Conservation (phyloP, 2,797 vertebrate genomes). For the Eulemur coronatus region DNA sequence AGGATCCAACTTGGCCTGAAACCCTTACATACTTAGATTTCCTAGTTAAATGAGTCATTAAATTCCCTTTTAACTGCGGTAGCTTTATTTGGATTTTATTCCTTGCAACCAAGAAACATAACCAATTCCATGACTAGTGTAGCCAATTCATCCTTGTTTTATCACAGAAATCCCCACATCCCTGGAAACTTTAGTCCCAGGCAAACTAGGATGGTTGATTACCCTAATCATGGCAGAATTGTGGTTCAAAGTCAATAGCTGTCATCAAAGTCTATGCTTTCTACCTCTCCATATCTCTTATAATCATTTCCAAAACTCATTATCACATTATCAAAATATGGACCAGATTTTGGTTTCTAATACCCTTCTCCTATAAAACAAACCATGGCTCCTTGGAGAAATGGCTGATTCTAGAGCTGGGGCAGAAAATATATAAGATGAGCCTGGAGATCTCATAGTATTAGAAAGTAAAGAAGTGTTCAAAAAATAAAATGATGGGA, state of each 20-base stretch:
- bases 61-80: not conserved
- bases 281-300: not conserved
- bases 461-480: not conserved
- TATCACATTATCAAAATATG: not conserved
- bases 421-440: not conserved
- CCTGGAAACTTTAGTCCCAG: not conserved
- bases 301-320: slow-evolving; percentile 5
- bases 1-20: not conserved
- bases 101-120: not conserved
- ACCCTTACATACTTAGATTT: not conserved
- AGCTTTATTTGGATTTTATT: not conserved
- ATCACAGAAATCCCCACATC: not conserved
- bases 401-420: not conserved
- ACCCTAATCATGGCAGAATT: not conserved
- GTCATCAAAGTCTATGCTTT: not conserved
- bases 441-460: not conserved
- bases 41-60: not conserved
- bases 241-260: not conserved
- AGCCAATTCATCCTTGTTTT: not conserved
- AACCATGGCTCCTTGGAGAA: not conserved
- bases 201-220: not conserved
- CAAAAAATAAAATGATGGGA: not conserved
- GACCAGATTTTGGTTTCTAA: not conserved
- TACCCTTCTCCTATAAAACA: not conserved
- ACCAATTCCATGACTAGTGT: not conserved